Evolutionary conservation across 2,113 vertebrate genomes (phyloP).

Genomic region (Pelecanus crispus): DNA sequence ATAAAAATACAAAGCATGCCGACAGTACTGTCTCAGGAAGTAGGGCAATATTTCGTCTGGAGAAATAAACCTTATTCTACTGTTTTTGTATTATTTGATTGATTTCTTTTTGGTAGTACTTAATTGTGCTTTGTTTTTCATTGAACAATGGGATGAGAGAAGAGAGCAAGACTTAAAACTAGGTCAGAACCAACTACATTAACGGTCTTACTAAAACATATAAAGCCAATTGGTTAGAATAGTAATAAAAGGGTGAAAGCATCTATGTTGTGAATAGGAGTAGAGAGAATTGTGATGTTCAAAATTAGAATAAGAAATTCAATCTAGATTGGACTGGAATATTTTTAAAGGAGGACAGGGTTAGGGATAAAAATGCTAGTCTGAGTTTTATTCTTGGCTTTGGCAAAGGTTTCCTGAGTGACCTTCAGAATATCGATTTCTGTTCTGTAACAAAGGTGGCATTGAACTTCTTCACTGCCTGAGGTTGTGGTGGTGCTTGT

Average conservation of each 20-base stretch:
- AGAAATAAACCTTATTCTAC: background rate
- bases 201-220: background rate
- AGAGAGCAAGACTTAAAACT: background rate
- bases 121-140: background rate
- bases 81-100: background rate
- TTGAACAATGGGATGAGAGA: background rate
- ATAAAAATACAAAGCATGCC: background rate
- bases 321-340: background rate
- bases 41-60: background rate
- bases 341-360: background rate
- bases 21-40: background rate
- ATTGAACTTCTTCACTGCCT: background rate
- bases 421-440: background rate
- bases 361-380: background rate
- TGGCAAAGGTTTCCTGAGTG: background rate
- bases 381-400: background rate
- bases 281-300: background rate
- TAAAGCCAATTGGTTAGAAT: background rate
- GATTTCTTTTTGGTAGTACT: background rate
- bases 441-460: background rate
- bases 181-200: background rate
- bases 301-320: background rate
- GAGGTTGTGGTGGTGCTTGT: background rate
- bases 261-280: background rate
- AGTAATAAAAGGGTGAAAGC: background rate